A percentile compares a stretch with the other conserved stretches of the same genome.
phyloP scores from a whole-genome alignment of 2,888 invertebrate genomes.

The Rosalia funebris region DNA sequence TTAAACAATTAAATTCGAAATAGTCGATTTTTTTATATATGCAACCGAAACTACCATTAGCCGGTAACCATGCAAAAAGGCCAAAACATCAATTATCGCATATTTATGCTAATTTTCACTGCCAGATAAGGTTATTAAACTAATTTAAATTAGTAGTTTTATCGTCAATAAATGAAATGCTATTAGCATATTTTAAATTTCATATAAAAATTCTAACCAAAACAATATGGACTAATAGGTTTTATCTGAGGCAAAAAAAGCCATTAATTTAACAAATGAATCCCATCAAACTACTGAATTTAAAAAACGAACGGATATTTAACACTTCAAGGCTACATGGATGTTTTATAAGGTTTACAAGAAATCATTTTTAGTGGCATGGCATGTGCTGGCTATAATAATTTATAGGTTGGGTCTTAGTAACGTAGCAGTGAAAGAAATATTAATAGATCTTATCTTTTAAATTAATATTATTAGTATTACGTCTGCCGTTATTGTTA shows the following conservation, averaged over 20 bases:
- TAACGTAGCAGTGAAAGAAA: slow-evolving; percentile 15
- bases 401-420: slow-evolving; percentile 22
- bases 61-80: background rate
- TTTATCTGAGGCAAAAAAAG: slow-evolving; percentile 10
- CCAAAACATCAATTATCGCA: slow-evolving; percentile 14
- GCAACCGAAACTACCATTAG: background rate
- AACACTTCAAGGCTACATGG: slow-evolving; percentile 19
- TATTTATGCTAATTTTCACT: slow-evolving; percentile 13
- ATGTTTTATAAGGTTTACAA: slow-evolving; percentile 8
- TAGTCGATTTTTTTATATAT: background rate
- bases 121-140: slow-evolving; percentile 14
- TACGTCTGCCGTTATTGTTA: background rate
- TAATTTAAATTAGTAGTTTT: slow-evolving; percentile 12
- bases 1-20: background rate
- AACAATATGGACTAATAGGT: slow-evolving; percentile 13
- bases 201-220: background rate
- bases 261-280: slow-evolving; percentile 19
- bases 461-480: slow-evolving; percentile 6
- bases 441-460: slow-evolving; percentile 27
- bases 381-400: slow-evolving; percentile 16
- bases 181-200: slow-evolving; percentile 14
- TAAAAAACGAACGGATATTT: slow-evolving; percentile 4
- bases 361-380: slow-evolving; percentile 19
- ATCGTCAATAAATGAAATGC: background rate
- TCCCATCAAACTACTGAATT: slow-evolving; percentile 20